Base-by-base conservation (phyloP, 2,888 invertebrate genomes). In the Parnassius smintheus region DNA sequence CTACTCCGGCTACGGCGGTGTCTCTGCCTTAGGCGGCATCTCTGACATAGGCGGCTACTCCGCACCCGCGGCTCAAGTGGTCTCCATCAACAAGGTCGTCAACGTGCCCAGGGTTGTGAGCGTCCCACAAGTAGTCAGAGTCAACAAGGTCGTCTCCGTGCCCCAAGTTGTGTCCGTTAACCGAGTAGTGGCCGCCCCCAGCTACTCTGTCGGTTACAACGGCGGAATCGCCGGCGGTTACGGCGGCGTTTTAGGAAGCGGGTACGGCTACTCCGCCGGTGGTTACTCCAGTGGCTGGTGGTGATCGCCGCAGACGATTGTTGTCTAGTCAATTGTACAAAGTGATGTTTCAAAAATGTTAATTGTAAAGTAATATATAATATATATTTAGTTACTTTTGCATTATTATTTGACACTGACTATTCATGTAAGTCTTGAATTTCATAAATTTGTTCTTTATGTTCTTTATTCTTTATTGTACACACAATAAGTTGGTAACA, bases 131-230 rank as follows among this genome's bases (percentile, higher is more conserved):
- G 70, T 79, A 65, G 68, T 78, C 70, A 67, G 75, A 61, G 73
- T 76, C 68, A 72, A 75, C 66, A 77, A 75, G 70, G 72, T 81
- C 25, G 77, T 87, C 67, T 79, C 82, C 65, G 80, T 75, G 52
- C 62, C 81, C 51, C 81, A 81, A 69, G 78, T 82, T 68, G 74
- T 76, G 61, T 68, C 78, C 69, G 77, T 78, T 65, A 78, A 78
- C 72, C 68, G 70, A 68, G 71, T 75, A 65, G 76, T 87, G 66
- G 73, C 80, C 56, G 83, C 79, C 4, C 73, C 73, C 72, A 70
- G 71, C 71, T 73, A 70, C 71, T 70, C 65, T 22, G 61, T 60
- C n/a, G 45, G 57, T 11, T 61, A 54, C 44, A 10, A n/a, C 45
- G 46, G 46, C 4, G 52, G 53, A 1, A 48, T 46, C 59, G 25